Percentiles rank a stretch among this genome's conserved stretches.
phyloP scores from a whole-genome alignment of 2,888 invertebrate species.

The Acrobasis consociella region DNA sequence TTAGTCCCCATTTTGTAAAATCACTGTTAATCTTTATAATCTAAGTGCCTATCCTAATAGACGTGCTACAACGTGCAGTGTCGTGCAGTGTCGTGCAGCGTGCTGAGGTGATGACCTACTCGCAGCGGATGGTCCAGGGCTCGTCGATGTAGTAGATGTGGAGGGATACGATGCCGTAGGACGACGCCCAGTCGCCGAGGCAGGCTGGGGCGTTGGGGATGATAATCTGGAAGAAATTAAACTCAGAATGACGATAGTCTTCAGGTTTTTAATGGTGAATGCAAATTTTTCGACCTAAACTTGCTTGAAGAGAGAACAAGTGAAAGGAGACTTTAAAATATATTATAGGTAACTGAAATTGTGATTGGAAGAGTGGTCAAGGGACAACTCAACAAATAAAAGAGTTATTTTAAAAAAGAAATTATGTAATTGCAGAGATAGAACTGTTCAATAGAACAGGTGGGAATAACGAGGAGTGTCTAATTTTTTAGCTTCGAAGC shows the following conservation, averaged over 20 bases:
- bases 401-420: too few relatives aligned
- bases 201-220: slow-evolving; percentile 56
- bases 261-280: background rate
- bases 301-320: too few relatives aligned
- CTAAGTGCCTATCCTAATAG: background rate
- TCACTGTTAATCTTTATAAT: too few relatives aligned
- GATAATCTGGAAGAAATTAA: slow-evolving; percentile 43
- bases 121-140: slow-evolving; percentile 62
- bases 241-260: background rate
- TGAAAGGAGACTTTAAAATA: too few relatives aligned
- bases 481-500: too few relatives aligned
- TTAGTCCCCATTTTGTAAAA: too few relatives aligned
- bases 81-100: slow-evolving; percentile 8
- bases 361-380: too few relatives aligned
- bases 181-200: slow-evolving; percentile 46
- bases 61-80: slow-evolving; percentile 3
- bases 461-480: too few relatives aligned
- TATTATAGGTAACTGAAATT: too few relatives aligned
- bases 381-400: too few relatives aligned
- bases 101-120: slow-evolving; percentile 38
- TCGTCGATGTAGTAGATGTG: slow-evolving; percentile 65
- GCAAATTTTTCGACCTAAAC: background rate
- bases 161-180: slow-evolving; percentile 49
- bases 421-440: too few relatives aligned
- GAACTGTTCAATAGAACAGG: too few relatives aligned